Evolutionary conservation across 2,888 invertebrate genomes (phyloP).

Genomic region (Melikaiella ostensackeni): DNA sequence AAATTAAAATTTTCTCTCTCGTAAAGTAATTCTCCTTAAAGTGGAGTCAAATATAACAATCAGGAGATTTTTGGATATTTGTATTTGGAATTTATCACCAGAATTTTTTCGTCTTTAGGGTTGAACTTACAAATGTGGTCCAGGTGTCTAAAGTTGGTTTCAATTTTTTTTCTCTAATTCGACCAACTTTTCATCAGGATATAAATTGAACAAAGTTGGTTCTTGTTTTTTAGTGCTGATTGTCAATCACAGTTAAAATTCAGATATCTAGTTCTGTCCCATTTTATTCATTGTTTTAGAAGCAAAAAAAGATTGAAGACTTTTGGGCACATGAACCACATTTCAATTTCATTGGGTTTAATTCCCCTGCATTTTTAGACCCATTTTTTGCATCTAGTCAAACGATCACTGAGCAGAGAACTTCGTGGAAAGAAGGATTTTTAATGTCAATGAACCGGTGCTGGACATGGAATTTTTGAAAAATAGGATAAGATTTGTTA

Average conservation of each 20-base stretch:
- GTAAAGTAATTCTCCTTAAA: conserved; percentile 30
- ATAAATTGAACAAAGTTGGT: neutral
- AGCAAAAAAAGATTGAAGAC: neutral
- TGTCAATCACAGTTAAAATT: neutral
- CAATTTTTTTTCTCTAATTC: neutral
- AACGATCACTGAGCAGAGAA: conserved; percentile 37
- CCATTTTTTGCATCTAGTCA: conserved; percentile 19
- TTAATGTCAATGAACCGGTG: conserved; percentile 38
- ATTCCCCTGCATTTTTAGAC: neutral
- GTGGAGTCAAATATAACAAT: conserved; percentile 13
- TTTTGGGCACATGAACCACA: neutral
- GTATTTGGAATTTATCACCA: neutral
- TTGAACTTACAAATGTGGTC: neutral
- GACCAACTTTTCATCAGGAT: neutral
- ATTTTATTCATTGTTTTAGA: neutral
- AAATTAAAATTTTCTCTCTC: conserved; percentile 37
- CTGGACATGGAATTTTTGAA: conserved; percentile 12
- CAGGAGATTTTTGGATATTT: neutral
- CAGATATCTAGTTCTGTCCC: neutral
- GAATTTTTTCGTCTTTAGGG: neutral
- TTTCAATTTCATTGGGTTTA: conserved; percentile 11
- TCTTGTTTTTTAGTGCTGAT: neutral
- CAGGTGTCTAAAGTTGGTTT: neutral
- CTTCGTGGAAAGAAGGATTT: conserved; percentile 15
- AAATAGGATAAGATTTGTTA: neutral